Conservation (phyloP, 1,140 invertebrate species). For the Antheraea mylitta region DNA sequence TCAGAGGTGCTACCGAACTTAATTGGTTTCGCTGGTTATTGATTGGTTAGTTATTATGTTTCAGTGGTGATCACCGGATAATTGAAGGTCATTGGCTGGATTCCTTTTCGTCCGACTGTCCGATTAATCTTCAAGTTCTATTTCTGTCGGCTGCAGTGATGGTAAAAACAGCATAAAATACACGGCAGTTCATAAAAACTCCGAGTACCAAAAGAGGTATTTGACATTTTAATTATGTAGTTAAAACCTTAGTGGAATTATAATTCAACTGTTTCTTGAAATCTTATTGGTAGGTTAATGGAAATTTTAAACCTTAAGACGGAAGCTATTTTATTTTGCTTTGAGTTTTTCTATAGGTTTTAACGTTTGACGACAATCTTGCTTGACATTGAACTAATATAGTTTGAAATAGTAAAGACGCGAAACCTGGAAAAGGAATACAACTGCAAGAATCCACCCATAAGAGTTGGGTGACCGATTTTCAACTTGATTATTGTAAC, state of each 20-base stretch:
- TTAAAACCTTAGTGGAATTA: slow-evolving; percentile 5
- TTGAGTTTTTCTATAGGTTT: no score
- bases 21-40: slow-evolving; percentile 62
- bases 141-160: slow-evolving; percentile 23
- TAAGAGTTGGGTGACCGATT: no score
- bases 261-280: not conserved
- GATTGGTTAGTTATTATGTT: slow-evolving; percentile 49
- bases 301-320: no score
- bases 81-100: slow-evolving; percentile 54
- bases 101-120: slow-evolving; percentile 25
- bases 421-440: no score
- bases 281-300: not conserved
- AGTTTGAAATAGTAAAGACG: no score
- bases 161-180: slow-evolving; percentile 16
- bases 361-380: no score
- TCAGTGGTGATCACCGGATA: slow-evolving; percentile 39
- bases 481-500: no score
- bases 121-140: slow-evolving; percentile 20
- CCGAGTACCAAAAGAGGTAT: slow-evolving; percentile 30
- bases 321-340: no score
- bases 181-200: slow-evolving; percentile 31
- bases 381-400: no score
- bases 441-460: no score
- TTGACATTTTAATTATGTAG: slow-evolving; percentile 47
- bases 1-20: slow-evolving; percentile 68